A percentile compares a stretch with the other conserved stretches of the same genome.
Conservation (phyloP, 2,113 vertebrate genomes). For the Ochotona princeps region DNA sequence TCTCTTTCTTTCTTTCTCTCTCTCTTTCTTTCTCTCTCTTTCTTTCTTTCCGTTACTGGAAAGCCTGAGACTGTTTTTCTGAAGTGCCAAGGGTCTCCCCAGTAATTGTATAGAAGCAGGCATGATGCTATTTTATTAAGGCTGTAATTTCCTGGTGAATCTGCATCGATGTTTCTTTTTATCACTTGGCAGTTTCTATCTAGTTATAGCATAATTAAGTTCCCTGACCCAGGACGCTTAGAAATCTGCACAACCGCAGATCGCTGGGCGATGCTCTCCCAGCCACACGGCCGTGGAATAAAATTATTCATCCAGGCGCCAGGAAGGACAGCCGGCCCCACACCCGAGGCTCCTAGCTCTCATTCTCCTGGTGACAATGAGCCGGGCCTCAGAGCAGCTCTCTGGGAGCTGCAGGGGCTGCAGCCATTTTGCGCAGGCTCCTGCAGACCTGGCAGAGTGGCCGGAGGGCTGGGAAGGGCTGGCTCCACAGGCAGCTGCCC, state of each 20-base stretch:
- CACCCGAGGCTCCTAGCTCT: constrained; percentile 93
- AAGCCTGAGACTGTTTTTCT: constrained; percentile 91
- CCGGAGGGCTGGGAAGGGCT: no score
- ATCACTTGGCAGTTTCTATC: constrained; percentile 98
- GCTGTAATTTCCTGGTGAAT: constrained; percentile 98
- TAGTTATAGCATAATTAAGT: constrained; percentile 99
- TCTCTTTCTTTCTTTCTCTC: no score
- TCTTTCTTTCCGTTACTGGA: constrained; percentile 83
- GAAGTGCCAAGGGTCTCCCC: constrained; percentile 92
- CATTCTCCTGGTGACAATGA: constrained; percentile 95
- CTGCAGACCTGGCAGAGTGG: constrained; percentile 70
- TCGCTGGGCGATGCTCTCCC: constrained; percentile 94
- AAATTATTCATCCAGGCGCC: constrained; percentile 99
- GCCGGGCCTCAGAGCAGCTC: constrained; percentile 91
- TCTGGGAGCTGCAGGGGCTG: constrained; percentile 85
- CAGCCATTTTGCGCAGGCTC: constrained; percentile 87
- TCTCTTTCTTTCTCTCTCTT: no score
- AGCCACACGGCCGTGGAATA: constrained; percentile 94
- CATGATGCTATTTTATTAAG: constrained; percentile 98
- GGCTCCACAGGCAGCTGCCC: no score
- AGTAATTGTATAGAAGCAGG: constrained; percentile 95
- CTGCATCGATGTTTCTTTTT: constrained; percentile 98
- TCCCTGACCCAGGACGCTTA: constrained; percentile 99
- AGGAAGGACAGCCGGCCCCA: constrained; percentile 95
- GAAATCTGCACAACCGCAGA: constrained; percentile 97